Evolutionary conservation across 2,797 vertebrate genomes (phyloP).

Genomic region (Peromyscus attwateri): DNA sequence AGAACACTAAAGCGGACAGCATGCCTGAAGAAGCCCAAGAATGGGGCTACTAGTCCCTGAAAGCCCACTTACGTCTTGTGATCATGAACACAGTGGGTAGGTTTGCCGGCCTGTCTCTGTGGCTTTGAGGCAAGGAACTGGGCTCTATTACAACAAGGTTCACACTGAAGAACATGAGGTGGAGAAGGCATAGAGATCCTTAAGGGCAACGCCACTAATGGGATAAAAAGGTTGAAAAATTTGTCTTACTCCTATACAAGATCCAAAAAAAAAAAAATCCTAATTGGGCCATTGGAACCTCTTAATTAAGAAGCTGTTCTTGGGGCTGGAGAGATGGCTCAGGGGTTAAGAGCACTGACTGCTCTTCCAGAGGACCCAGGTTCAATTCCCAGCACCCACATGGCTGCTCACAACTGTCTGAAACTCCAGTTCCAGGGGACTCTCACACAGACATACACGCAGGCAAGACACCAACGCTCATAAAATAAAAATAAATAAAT

Average conservation of each 20-base stretch:
- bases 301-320: not conserved
- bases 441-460: too few relatives aligned
- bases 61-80: too few relatives aligned
- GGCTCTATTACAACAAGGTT: not conserved
- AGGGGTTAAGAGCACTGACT: too few relatives aligned
- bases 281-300: not conserved
- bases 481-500: too few relatives aligned
- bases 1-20: not conserved
- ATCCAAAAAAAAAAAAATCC: not conserved
- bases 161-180: not conserved
- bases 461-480: too few relatives aligned
- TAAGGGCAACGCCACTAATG: not conserved
- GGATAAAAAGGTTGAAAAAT: not conserved
- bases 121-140: not conserved
- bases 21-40: not conserved
- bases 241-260: not conserved
- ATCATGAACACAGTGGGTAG: not conserved
- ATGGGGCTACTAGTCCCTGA: accelerated
- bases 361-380: too few relatives aligned
- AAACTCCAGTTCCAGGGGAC: too few relatives aligned
- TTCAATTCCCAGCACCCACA: too few relatives aligned
- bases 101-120: not conserved
- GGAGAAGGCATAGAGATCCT: not conserved
- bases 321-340: too few relatives aligned
- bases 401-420: too few relatives aligned